Base-by-base conservation (phyloP, 2,797 vertebrate species). In the Microhierax caerulescens region DNA sequence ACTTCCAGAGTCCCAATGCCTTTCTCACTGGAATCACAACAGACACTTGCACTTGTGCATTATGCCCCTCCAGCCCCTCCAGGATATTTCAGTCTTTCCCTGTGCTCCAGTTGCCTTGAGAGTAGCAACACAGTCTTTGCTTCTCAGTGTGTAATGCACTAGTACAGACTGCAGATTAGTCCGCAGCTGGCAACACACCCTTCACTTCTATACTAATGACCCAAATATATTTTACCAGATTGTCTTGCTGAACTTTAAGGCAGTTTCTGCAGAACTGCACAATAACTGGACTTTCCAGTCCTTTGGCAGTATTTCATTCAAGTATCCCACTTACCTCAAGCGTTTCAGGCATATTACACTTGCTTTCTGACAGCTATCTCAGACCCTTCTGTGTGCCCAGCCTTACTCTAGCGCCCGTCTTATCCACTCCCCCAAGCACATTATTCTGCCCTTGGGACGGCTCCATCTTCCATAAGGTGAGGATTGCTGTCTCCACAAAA, bases 251-350 rank as follows among this genome's bases (percentile, higher is more conserved):
- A 85, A 47, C 57, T 70, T 67, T 12, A 69, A 16, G 28, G 65
- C 65, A 80, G 27, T 25, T 96, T 65, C 74, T 75, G 50, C 72
- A 77, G 45, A 77, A 47, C n/a, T 78, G 32, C 22, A 64, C 12
- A 72, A 28, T 34, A 90, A 70, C 23, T 10, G 56, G 43, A 60
- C n/a, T 16, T 88, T 20, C 30, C 5, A 8, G 60, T 63, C 53
- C 74, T 81, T 77, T 19, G 59, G 73, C 37, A 61, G 28, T 32
- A 41, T 75, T 83, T 65, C 48, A 45, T 34, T 59, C 30, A 36
- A 43, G 30, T 5, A 78, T 25, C 61, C 45, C 67, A 39, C 41
- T 45, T 45, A 86, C 27, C n/a, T 59, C 59, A 47, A 30, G 28
- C 50, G 45, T 36, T 82, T 72, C 74, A 60, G 39, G 45, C 34